Evolutionary conservation across 2,888 invertebrate species (phyloP).

Genomic region (Andrena hattorfiana): DNA sequence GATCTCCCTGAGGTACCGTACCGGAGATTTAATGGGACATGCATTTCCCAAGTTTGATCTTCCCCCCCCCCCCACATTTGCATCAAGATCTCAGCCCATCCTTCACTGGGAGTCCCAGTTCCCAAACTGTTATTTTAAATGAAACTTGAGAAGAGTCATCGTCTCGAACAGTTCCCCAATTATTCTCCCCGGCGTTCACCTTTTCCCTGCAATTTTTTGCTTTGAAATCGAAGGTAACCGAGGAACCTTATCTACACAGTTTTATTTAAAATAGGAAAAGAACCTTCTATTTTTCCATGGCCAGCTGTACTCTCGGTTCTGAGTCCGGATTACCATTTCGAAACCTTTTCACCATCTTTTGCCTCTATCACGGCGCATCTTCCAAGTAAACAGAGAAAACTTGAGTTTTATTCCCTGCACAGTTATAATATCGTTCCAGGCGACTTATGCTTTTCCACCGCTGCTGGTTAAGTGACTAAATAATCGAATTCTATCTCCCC

Average conservation of each 20-base stretch:
- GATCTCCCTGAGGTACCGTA: neutral
- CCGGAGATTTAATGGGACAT: slow-evolving; percentile 3
- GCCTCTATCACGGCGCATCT: neutral
- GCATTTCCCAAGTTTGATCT: slow-evolving; percentile 1
- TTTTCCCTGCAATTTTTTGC: neutral
- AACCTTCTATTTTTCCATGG: slow-evolving; percentile 17
- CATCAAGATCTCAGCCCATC: neutral
- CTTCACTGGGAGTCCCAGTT: neutral
- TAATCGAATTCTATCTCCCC: slow-evolving; percentile 21
- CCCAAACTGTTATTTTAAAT: neutral
- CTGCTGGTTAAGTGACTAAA: neutral
- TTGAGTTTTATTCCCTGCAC: neutral
- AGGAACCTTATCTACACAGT: neutral
- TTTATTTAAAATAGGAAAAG: slow-evolving; percentile 25
- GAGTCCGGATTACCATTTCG: neutral
- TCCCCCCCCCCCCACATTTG: neutral
- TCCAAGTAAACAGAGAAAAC: neutral
- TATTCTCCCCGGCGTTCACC: neutral
- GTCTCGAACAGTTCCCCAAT: neutral
- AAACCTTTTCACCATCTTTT: slow-evolving; percentile 6
- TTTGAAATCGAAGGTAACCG: neutral
- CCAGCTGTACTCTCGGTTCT: neutral
- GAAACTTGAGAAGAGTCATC: neutral
- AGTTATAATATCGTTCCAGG: slow-evolving; percentile 1
- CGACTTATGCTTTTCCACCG: neutral